Evolutionary conservation across 2,888 invertebrate genomes (phyloP).

Genomic region (Lacanobia oleracea): DNA sequence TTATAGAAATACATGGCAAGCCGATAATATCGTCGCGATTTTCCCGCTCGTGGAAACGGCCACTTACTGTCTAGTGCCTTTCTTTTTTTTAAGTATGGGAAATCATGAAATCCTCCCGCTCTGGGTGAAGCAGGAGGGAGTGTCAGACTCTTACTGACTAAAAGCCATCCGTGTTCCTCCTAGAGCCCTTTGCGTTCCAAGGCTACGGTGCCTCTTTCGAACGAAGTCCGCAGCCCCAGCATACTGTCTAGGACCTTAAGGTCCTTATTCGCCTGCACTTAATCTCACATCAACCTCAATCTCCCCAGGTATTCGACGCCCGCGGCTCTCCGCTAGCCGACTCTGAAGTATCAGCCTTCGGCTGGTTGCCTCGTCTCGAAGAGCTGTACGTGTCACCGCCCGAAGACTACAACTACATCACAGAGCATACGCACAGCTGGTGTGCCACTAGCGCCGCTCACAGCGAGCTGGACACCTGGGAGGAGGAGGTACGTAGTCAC

Average conservation of each 20-base stretch:
- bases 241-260: background rate
- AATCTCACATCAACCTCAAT: background rate
- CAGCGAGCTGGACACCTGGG: conserved; percentile 75
- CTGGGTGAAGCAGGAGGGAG: too few relatives aligned
- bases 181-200: too few relatives aligned
- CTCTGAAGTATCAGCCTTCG: conserved; percentile 85
- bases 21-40: too few relatives aligned
- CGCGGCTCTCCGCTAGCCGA: conserved; percentile 85
- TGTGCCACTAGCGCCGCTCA: conserved; percentile 51
- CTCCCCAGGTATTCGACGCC: conserved; percentile 79
- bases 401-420: conserved; percentile 26
- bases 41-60: too few relatives aligned
- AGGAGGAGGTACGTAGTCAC: conserved; percentile 66
- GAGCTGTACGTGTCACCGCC: conserved; percentile 74
- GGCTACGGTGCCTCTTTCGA: too few relatives aligned
- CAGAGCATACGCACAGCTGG: conserved; percentile 70
- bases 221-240: too few relatives aligned
- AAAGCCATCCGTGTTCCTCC: too few relatives aligned
- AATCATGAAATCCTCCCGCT: too few relatives aligned
- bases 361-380: conserved; percentile 80
- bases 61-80: too few relatives aligned
- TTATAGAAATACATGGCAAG: too few relatives aligned
- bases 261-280: background rate
- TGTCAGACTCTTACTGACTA: too few relatives aligned
- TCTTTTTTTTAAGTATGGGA: too few relatives aligned